phyloP scores from a whole-genome alignment of 2,888 invertebrate species.

The Synanthedon myopaeformis region DNA sequence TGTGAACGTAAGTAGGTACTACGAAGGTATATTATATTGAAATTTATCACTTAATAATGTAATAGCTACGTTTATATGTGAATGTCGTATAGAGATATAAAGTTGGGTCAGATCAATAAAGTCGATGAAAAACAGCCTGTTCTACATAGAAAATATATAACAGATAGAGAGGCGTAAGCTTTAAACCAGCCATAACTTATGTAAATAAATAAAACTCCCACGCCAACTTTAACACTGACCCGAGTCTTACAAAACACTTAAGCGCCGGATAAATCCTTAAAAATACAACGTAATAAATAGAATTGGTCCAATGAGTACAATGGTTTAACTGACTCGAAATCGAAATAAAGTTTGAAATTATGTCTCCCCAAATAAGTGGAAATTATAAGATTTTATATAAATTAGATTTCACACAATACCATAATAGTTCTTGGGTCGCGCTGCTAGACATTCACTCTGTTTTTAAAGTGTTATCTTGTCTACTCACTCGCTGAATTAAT shows the following conservation, averaged over 20 bases:
- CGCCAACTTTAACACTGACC: constrained; percentile 41
- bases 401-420: no score
- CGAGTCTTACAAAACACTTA: constrained; percentile 49
- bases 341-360: constrained; percentile 18
- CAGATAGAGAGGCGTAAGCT: constrained; percentile 30
- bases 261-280: constrained; percentile 35
- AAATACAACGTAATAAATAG: constrained; percentile 48
- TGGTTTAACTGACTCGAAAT: constrained; percentile 18
- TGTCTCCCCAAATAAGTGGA: no score
- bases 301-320: constrained; percentile 27
- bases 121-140: constrained; percentile 47
- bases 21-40: no score
- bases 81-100: constrained; percentile 15
- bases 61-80: background rate
- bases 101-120: constrained; percentile 29
- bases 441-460: no score
- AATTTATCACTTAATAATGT: no score
- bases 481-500: no score
- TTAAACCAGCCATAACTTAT: constrained; percentile 36
- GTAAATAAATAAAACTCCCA: constrained; percentile 57
- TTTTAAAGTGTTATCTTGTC: no score
- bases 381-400: no score
- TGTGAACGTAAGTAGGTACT: no score
- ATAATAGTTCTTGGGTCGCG: no score
- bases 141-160: constrained; percentile 33